phyloP scores from a whole-genome alignment of 2,797 vertebrate genomes.

The Acanthopagrus latus region DNA sequence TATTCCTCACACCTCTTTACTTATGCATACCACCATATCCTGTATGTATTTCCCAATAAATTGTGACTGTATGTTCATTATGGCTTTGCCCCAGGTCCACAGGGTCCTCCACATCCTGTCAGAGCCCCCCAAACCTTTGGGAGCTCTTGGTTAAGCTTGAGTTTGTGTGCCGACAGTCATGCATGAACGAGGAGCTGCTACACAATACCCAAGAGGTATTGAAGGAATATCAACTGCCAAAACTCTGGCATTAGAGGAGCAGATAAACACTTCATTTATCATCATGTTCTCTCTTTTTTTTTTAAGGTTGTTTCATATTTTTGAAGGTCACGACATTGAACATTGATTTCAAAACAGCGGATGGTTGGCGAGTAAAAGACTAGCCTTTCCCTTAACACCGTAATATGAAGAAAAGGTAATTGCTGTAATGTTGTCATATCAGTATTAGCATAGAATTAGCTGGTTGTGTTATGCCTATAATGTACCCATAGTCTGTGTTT shows the following conservation, averaged over 20 bases:
- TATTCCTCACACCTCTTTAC: not conserved
- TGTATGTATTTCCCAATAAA: not conserved
- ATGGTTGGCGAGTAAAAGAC: not conserved
- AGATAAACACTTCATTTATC: conserved; percentile 50
- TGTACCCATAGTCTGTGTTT: not conserved
- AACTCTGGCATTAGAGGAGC: conserved; percentile 57
- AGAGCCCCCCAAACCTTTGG: conserved; percentile 45
- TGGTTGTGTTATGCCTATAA: not conserved
- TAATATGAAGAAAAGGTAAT: not conserved
- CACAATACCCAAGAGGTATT: conserved; percentile 68
- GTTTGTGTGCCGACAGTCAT: conserved; percentile 74
- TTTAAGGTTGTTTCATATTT: conserved; percentile 6
- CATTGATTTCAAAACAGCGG: conserved; percentile 12
- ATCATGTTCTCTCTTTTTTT: conserved; percentile 18
- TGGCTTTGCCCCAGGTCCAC: conserved; percentile 37
- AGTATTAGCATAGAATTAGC: not conserved
- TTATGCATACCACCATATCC: not conserved
- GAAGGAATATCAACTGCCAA: conserved; percentile 66
- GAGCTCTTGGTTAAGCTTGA: conserved; percentile 60
- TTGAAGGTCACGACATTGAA: conserved; percentile 37
- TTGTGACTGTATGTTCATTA: conserved; percentile 20
- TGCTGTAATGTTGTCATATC: not conserved
- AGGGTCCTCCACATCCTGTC: conserved; percentile 18
- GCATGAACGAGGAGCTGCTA: conserved; percentile 68
- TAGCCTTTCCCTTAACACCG: not conserved